phyloP scores from a whole-genome alignment of 1,140 invertebrate genomes.

The Drosophila carrolli region DNA sequence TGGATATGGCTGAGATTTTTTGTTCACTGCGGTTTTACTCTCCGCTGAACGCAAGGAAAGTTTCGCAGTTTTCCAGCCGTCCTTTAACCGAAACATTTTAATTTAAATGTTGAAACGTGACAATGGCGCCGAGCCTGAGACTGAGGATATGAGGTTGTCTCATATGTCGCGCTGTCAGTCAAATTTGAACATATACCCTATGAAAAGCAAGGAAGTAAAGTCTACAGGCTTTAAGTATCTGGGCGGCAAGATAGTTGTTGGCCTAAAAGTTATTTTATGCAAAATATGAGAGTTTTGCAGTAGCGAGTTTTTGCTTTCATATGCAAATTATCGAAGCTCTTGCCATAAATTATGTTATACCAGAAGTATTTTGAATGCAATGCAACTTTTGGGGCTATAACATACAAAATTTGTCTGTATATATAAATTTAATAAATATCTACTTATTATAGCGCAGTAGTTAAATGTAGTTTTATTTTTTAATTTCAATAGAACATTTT shows the following conservation, averaged over 20 bases:
- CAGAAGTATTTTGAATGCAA: background rate
- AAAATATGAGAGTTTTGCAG: background rate
- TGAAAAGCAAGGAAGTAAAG: conserved; percentile 1
- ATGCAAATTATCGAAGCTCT: background rate
- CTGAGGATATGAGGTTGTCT: conserved; percentile 63
- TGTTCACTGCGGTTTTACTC: conserved; percentile 27
- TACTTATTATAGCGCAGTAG: too few relatives aligned
- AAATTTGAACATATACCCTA: conserved; percentile 41
- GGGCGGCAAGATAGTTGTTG: background rate
- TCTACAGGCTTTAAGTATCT: conserved; percentile 1
- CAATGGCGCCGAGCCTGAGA: conserved; percentile 55
- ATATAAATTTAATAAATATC: background rate
- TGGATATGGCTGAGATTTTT: conserved; percentile 67
- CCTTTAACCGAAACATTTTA: conserved; percentile 76
- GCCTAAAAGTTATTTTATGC: conserved; percentile 28
- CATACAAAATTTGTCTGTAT: background rate
- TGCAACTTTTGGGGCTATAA: background rate
- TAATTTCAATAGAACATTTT: too few relatives aligned
- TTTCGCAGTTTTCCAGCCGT: conserved; percentile 48
- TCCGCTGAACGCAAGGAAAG: conserved; percentile 46
- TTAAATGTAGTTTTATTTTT: too few relatives aligned
- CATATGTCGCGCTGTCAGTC: conserved; percentile 57
- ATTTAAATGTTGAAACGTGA: conserved; percentile 82
- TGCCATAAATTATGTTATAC: background rate
- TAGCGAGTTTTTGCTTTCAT: background rate